Evolutionary conservation across 1,140 invertebrate species (phyloP).

Genomic region (Drosophila pachea): DNA sequence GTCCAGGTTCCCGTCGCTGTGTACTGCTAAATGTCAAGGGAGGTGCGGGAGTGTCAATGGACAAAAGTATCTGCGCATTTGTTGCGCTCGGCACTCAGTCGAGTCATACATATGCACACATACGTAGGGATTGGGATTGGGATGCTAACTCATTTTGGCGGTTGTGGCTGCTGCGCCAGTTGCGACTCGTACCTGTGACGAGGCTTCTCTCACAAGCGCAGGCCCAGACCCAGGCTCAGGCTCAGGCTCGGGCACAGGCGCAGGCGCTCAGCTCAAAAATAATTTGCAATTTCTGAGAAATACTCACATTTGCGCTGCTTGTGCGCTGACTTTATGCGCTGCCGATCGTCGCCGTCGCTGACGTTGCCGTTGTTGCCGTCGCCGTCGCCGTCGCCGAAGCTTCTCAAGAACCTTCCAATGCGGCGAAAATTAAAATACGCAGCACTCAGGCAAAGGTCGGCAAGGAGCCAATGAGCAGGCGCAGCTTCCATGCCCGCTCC

Average conservation of each 20-base stretch:
- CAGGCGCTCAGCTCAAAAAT: slow-evolving; percentile 76
- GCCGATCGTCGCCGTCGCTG: too few relatives aligned
- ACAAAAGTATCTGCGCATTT: slow-evolving; percentile 58
- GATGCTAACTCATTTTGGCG: slow-evolving; percentile 77
- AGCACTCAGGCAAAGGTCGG: slow-evolving; percentile 68
- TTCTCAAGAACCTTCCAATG: slow-evolving; percentile 71
- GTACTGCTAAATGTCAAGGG: neutral
- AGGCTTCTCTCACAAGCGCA: slow-evolving; percentile 13
- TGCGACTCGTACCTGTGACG: slow-evolving; percentile 37
- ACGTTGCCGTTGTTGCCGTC: too few relatives aligned
- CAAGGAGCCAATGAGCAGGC: slow-evolving; percentile 72
- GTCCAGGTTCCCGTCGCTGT: neutral
- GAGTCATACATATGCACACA: slow-evolving; percentile 16
- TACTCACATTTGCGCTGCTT: slow-evolving; percentile 70
- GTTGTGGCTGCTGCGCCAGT: slow-evolving; percentile 31
- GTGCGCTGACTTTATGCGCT: slow-evolving; percentile 60
- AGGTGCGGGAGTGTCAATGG: slow-evolving; percentile 55
- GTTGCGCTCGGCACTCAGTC: slow-evolving; percentile 43
- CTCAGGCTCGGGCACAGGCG: slow-evolving; percentile 33
- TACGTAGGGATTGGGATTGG: slow-evolving; percentile 46
- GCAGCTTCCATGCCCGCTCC: slow-evolving; percentile 29
- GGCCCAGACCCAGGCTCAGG: too few relatives aligned
- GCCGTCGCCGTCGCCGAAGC: slow-evolving; percentile 43
- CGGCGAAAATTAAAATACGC: slow-evolving; percentile 75
- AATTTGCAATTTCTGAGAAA: slow-evolving; percentile 78